Evolutionary conservation across 2,797 vertebrate species (phyloP), one percentile per base, ranked within the genome.

Genomic region (Psittacula echo): DNA sequence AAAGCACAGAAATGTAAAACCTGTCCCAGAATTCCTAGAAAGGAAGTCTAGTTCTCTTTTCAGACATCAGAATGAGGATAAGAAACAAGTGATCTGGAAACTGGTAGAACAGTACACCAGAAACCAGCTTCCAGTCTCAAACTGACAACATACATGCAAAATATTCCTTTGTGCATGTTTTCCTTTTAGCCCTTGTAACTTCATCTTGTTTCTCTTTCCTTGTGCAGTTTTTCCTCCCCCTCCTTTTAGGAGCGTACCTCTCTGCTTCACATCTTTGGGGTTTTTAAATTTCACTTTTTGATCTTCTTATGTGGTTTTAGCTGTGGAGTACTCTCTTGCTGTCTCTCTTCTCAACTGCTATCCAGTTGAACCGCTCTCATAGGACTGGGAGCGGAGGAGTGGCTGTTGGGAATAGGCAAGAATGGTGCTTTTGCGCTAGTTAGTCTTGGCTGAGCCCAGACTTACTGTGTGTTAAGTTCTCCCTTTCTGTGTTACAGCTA

Each of bases 221-320:
- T 27, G 8, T 1, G 1, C 8, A 32, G 12, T 10, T 66, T 74
- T 68, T 45, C 3, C 6, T 56, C 11, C 13, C 9, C 15, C 5
- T 51, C 30, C 9, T 42, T 83, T 79, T 34, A 53, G 53, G n/a
- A 68, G 3, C 13, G 5, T 21, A 7, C 41, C 11, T 72, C 5
- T 62, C 21, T 26, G 2, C 1, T 45, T 76, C 45, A 30, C 0
- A 0, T 30, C 5, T 21, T 76, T 22, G 8, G 7, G 3, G 5
- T 45, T 32, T 89, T 42, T 47, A 2, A 5, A 5, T 41, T 78
- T 30, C 11, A 3, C 29, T 10, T 84, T 60, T 61, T 27, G 3
- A 4, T 44, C 11, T 39, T 64, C 8, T 0, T 32, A 24, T 13
- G 10, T 71, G 22, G 3, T 37, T 14, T 56, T 45, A 11, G 4